Evolutionary conservation across 1,140 invertebrate species (phyloP).

Genomic region (Penaeus vannamei): DNA sequence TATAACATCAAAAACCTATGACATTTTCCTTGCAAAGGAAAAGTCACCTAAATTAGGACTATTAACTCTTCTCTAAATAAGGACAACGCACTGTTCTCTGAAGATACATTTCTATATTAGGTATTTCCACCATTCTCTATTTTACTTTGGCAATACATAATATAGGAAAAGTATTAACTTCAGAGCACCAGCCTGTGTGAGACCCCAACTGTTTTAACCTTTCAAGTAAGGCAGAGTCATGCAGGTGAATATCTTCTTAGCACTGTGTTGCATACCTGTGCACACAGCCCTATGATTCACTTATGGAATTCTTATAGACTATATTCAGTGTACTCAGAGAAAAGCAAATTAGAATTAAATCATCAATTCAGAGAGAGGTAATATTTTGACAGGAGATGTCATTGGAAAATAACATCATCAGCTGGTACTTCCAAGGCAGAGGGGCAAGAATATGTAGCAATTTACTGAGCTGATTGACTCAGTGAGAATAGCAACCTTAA

Average conservation of each 20-base stretch:
- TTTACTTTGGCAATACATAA: not conserved
- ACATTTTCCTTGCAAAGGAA: constrained; percentile 33
- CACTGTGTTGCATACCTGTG: constrained; percentile 26
- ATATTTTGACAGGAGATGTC: too few species aligned
- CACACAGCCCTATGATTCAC: constrained; percentile 6
- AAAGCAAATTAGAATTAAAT: too few species aligned
- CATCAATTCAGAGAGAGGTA: too few species aligned
- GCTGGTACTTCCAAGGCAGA: too few species aligned
- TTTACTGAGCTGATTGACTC: too few species aligned
- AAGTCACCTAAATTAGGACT: constrained; percentile 38
- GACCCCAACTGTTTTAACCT: constrained; percentile 24
- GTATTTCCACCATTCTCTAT: constrained; percentile 1
- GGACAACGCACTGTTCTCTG: not conserved
- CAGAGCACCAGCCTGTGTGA: constrained; percentile 6
- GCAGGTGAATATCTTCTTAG: not conserved
- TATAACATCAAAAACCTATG: constrained; percentile 48
- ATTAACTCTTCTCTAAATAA: constrained; percentile 20
- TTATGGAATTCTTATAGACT: too few species aligned
- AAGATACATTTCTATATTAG: constrained; percentile 5
- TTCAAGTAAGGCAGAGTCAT: constrained; percentile 44
- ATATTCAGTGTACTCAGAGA: too few species aligned
- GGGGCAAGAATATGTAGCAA: too few species aligned
- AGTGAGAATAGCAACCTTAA: too few species aligned
- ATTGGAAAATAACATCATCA: too few species aligned
- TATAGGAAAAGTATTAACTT: not conserved